Percentiles rank a stretch among this genome's conserved stretches.
Evolutionary conservation across 2,113 vertebrate genomes (phyloP).

Genomic region (Atrichornis clamosus): DNA sequence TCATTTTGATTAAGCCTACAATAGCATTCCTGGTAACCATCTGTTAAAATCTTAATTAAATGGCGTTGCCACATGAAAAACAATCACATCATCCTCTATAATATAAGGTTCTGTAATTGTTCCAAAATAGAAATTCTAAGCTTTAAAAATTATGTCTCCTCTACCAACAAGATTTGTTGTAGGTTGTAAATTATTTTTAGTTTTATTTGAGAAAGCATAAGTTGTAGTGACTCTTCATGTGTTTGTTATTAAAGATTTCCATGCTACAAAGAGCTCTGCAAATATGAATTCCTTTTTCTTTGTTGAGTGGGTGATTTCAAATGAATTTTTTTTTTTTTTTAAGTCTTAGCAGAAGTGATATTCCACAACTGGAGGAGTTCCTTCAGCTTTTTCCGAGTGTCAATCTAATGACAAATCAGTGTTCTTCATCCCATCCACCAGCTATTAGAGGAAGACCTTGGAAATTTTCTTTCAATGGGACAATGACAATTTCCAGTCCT

Average conservation of each 20-base stretch:
- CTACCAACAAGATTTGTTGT: neutral
- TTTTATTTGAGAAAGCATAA: neutral
- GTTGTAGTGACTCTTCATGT: neutral
- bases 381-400: neutral
- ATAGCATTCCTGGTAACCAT: conserved; percentile 4
- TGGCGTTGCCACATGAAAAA: conserved; percentile 8
- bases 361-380: neutral
- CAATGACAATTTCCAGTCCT: neutral
- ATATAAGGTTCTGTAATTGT: neutral
- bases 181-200: neutral
- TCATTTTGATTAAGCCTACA: neutral
- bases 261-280: neutral
- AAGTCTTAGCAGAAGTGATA: neutral
- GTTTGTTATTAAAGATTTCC: neutral
- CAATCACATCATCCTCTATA: neutral
- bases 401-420: neutral
- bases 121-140: neutral
- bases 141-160: neutral
- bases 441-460: neutral
- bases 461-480: neutral
- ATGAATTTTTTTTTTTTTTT: neutral
- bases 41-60: conserved; percentile 42
- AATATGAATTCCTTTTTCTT: neutral
- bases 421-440: neutral
- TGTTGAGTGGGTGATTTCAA: neutral